Conservation (phyloP, 2,113 vertebrate genomes). For the Naja naja region DNA sequence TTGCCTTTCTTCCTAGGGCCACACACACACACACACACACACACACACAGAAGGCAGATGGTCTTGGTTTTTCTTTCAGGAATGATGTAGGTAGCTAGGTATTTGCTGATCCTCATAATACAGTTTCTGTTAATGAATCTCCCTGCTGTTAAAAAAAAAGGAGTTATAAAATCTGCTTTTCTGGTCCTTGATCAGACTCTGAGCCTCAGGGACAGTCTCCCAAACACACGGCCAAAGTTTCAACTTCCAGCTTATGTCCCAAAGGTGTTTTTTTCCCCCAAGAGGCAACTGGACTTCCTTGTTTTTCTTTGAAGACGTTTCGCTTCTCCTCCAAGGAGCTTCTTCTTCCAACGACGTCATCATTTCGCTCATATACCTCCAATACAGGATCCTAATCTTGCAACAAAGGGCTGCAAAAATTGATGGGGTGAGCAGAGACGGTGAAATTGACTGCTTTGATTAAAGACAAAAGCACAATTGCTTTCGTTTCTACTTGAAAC, state of each 20-base stretch:
- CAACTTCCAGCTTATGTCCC: background rate
- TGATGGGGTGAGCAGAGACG: background rate
- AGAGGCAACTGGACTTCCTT: too few species aligned
- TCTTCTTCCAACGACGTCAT: background rate
- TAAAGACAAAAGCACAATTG: background rate
- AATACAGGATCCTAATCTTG: background rate
- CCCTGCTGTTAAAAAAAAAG: background rate
- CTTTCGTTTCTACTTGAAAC: background rate
- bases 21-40: too few species aligned
- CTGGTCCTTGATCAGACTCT: background rate
- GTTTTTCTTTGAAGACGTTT: too few species aligned
- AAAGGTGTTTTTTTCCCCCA: too few species aligned
- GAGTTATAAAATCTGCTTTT: background rate
- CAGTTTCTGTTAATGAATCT: background rate
- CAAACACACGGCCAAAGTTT: background rate
- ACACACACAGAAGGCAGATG: background rate
- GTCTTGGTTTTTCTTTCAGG: background rate
- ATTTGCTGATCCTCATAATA: background rate
- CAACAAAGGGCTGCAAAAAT: background rate
- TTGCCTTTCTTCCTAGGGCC: background rate
- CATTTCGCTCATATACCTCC: background rate
- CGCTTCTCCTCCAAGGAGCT: too few species aligned
- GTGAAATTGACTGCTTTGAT: background rate
- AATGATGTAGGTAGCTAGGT: background rate
- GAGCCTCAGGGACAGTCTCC: background rate